A percentile compares a stretch with the other conserved stretches of the same genome.
These are phyloP conservation scores for Australoheros scitulus DNA, from an alignment of 2,113 vertebrate species.

Conservation along the genomic window DNA sequence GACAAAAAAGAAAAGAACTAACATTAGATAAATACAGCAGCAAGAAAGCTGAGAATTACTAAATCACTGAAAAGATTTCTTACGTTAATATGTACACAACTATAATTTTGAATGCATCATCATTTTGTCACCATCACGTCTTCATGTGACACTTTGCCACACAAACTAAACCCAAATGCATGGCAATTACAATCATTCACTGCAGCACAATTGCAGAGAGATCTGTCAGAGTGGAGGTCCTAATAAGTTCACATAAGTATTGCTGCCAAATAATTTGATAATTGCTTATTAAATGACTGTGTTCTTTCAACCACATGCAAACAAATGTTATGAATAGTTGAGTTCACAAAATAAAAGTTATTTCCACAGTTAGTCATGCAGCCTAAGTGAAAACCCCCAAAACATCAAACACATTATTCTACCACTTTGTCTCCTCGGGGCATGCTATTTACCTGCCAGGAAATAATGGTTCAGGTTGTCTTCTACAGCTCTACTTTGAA, in stretches of 20 bases:
- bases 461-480: constrained; percentile 3
- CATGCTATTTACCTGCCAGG: background rate
- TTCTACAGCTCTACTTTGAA: constrained; percentile 1
- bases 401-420: background rate
- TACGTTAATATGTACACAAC: accelerated
- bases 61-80: background rate
- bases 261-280: background rate
- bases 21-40: background rate
- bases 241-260: background rate
- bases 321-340: background rate
- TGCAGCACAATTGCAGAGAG: background rate
- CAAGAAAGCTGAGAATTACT: background rate
- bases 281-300: background rate
- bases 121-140: background rate
- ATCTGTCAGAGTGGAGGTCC: background rate
- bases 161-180: background rate
- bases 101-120: background rate
- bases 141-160: background rate
- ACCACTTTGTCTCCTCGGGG: background rate
- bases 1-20: background rate
- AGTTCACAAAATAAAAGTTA: background rate
- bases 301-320: background rate
- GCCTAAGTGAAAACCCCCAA: background rate
- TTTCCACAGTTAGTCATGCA: background rate
- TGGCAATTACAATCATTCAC: background rate